These are phyloP conservation scores for Chesias legatella DNA, from an alignment of 2,888 invertebrate species.

Conservation along the genomic window DNA sequence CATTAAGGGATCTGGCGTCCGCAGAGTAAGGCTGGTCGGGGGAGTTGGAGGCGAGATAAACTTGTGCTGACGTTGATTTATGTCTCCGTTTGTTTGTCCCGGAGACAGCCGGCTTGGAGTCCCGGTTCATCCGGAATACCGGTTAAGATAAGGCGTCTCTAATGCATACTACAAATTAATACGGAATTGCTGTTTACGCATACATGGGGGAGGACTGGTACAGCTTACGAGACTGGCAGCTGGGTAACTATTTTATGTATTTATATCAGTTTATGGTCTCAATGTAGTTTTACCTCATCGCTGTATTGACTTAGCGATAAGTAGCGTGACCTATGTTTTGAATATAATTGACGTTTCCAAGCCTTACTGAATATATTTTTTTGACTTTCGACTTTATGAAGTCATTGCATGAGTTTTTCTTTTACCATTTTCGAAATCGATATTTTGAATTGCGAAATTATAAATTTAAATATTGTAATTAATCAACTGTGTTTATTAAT, in stretches of 20 bases:
- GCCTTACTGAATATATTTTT: too few relatives aligned
- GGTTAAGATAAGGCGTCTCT: slow-evolving; percentile 62
- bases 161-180: slow-evolving; percentile 68
- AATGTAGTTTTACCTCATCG: too few relatives aligned
- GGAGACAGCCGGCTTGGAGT: slow-evolving; percentile 55
- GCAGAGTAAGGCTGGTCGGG: slow-evolving; percentile 34
- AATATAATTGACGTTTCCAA: too few relatives aligned
- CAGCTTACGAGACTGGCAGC: slow-evolving; percentile 4
- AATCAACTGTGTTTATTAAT: too few relatives aligned
- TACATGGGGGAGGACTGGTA: slow-evolving; percentile 33
- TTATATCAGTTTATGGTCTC: not conserved
- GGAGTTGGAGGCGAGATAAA: slow-evolving; percentile 66
- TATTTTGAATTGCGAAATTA: too few relatives aligned
- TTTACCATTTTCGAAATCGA: too few relatives aligned
- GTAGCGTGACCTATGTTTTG: too few relatives aligned
- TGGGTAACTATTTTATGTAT: slow-evolving; percentile 10
- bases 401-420: too few relatives aligned
- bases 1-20: slow-evolving; percentile 61
- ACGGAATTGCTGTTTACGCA: slow-evolving; percentile 55
- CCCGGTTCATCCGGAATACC: slow-evolving; percentile 58
- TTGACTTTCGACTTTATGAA: too few relatives aligned
- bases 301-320: too few relatives aligned
- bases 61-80: slow-evolving; percentile 75
- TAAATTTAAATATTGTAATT: too few relatives aligned
- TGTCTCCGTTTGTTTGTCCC: slow-evolving; percentile 74